Evolutionary conservation across 2,113 vertebrate genomes (phyloP).

Genomic region (Galemys pyrenaicus): DNA sequence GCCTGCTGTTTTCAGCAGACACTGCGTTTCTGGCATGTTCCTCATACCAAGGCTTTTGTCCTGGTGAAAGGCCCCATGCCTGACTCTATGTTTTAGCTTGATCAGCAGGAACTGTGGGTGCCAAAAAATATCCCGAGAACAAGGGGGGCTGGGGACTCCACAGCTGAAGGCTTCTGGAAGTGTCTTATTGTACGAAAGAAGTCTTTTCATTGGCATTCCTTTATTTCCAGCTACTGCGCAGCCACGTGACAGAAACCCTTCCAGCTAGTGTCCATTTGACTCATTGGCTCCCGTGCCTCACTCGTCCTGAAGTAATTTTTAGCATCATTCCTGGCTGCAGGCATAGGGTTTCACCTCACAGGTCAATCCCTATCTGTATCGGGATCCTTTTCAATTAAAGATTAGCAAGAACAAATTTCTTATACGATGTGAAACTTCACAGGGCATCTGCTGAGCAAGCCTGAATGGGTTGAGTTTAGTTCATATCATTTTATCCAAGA

Average conservation of each 20-base stretch:
- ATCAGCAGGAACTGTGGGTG: no score
- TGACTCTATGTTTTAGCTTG: no score
- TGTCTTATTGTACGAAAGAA: background rate
- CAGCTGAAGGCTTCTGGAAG: background rate
- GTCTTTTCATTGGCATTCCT: background rate
- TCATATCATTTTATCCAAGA: conserved; percentile 67
- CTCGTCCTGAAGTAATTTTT: conserved; percentile 32
- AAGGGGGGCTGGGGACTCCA: background rate
- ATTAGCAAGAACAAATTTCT: conserved; percentile 57
- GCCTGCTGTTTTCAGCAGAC: no score
- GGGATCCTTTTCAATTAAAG: conserved; percentile 51
- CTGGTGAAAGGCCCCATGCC: no score
- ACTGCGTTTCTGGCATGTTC: no score
- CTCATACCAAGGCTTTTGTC: no score
- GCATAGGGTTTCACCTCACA: background rate
- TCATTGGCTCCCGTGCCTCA: background rate
- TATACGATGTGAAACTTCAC: conserved; percentile 46
- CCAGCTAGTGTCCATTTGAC: background rate
- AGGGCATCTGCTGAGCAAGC: conserved; percentile 49
- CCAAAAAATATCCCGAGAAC: no score
- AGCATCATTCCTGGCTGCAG: background rate
- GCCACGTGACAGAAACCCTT: background rate
- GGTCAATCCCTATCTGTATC: background rate
- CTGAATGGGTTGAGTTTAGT: conserved; percentile 56
- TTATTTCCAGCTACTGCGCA: background rate